phyloP scores from a whole-genome alignment of 2,797 vertebrate genomes.

The Scolopax rusticola region DNA sequence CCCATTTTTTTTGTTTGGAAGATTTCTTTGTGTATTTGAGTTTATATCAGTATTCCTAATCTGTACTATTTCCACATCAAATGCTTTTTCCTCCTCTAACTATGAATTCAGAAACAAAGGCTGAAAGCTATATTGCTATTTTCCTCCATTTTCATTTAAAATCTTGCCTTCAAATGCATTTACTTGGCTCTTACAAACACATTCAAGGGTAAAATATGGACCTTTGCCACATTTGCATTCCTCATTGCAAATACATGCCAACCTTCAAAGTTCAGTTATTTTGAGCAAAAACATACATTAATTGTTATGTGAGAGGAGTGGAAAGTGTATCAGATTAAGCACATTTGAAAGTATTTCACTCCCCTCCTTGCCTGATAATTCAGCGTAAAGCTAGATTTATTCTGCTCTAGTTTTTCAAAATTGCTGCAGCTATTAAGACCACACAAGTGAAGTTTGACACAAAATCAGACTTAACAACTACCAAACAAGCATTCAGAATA shows the following conservation, averaged over 20 bases:
- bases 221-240: conserved; percentile 44
- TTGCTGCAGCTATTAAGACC: conserved; percentile 12
- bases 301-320: conserved; percentile 2
- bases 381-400: not conserved
- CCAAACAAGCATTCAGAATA: conserved; percentile 52
- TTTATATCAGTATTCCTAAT: not conserved
- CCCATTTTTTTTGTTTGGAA: not conserved
- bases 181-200: not conserved
- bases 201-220: conserved; percentile 43
- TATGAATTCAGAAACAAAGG: not conserved
- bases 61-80: not conserved
- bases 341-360: conserved; percentile 25
- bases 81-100: not conserved
- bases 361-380: not conserved
- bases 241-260: conserved; percentile 17
- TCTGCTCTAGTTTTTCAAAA: not conserved
- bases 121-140: not conserved
- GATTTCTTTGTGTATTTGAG: not conserved
- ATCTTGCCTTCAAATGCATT: not conserved
- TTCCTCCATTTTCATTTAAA: not conserved
- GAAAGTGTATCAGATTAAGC: conserved; percentile 23
- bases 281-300: conserved; percentile 50
- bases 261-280: conserved; percentile 57
- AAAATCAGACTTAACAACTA: conserved; percentile 20
- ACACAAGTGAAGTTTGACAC: conserved; percentile 35